Base-by-base conservation (phyloP, 1,140 invertebrate genomes). In the Drosophila pseudoananassae region DNA sequence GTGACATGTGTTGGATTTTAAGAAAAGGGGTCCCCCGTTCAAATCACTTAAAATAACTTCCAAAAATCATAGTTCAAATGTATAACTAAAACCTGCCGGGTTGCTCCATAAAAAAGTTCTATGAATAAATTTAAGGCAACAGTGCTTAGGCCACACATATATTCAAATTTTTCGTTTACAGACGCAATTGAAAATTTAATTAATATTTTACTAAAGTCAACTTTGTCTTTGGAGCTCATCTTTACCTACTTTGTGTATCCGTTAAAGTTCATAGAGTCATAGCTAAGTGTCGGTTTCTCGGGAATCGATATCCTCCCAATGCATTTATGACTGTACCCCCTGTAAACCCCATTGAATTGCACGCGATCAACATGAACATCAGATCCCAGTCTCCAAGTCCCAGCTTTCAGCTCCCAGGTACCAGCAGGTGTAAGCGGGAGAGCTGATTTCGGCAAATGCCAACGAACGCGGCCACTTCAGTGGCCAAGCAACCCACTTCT, bases 401-500 rank as follows among this genome's bases (percentile, higher is more conserved):
- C 33, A 36, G 33, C 33, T 36, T 4, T 12, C 10, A 36, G 10
- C 33, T 36, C 4, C 10, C 8, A 12, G 31, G 10, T 33, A 12
- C 3, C 14, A 10, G 15, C 71, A 79, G 70, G 64, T 78, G 73
- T 60, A 70, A 75, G 25, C 64, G 52, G 76, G 64, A 63, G 61
- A 61, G 73, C 49, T 66, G 71, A 65, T 69, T 80, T 63, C 33
- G 78, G 71, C 77, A 87, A 85, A 87, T 87, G 83, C 83, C 82
- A 85, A 85, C 70, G 78, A 82, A 77, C 66, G 43, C 25, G 60
- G 29, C 61, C 43, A 57, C 59, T 45, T 78, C 25, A 76, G 51
- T 82, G 76, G 73, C 81, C 76, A 88, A 63, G 72, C 88, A 88
- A 90, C 82, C 87, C 80, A 90, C 88, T 90, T 90, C 70, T 52